Evolutionary conservation across 2,797 vertebrate species (phyloP).

Genomic region (Distichodus sexfasciatus): DNA sequence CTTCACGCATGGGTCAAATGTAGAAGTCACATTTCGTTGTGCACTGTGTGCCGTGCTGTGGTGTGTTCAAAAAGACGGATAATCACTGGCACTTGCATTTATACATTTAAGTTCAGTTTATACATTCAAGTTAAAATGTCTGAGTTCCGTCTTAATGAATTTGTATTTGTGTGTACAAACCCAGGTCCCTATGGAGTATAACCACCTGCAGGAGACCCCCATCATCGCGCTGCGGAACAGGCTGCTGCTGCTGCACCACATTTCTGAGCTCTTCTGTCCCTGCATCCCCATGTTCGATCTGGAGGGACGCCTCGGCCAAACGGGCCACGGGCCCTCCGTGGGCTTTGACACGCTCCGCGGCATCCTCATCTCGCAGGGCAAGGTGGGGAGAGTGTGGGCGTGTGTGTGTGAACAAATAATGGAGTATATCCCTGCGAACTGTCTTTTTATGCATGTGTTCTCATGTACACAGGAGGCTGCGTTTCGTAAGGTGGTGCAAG

Average conservation of each 20-base stretch:
- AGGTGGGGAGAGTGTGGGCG: slow-evolving; percentile 71
- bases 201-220: slow-evolving; percentile 93
- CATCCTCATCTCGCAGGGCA: slow-evolving; percentile 97
- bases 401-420: neutral
- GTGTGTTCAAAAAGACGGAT: slow-evolving; percentile 7
- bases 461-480: slow-evolving; percentile 85
- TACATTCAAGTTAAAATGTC: neutral
- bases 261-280: slow-evolving; percentile 97
- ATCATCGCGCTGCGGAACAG: slow-evolving; percentile 91
- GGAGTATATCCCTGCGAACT: neutral
- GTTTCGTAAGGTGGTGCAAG: slow-evolving; percentile 98
- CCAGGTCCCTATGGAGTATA: slow-evolving; percentile 99
- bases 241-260: slow-evolving; percentile 91
- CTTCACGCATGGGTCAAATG: no score
- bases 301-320: slow-evolving; percentile 91
- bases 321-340: slow-evolving; percentile 88
- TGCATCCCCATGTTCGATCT: slow-evolving; percentile 99
- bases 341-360: slow-evolving; percentile 92
- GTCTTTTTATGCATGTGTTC: neutral
- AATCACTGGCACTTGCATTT: no score
- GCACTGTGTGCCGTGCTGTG: no score
- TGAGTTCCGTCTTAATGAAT: neutral
- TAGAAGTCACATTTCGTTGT: no score
- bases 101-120: no score
- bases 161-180: neutral